A percentile compares a stretch with the other conserved stretches of the same genome.
These are phyloP conservation scores for Tragelaphus strepsiceros DNA, from an alignment of 2,113 vertebrate species.

Conservation along the genomic window DNA sequence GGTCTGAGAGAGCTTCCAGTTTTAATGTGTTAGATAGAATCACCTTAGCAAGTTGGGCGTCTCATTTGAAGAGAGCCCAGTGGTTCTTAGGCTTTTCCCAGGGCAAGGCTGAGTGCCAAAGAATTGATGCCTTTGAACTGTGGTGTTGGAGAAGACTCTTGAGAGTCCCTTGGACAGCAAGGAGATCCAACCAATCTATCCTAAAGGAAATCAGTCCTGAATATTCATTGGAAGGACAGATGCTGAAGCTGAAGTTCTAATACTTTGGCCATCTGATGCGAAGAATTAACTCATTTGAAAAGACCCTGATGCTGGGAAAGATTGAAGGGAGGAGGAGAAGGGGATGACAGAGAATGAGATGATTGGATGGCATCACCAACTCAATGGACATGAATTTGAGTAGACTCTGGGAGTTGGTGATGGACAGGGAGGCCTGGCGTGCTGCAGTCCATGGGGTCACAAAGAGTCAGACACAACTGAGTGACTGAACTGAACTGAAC, in stretches of 20 bases:
- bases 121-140: neutral
- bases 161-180: neutral
- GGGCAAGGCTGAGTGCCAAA: neutral
- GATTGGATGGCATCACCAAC: neutral
- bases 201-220: neutral
- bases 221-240: neutral
- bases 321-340: neutral
- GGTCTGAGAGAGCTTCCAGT: neutral
- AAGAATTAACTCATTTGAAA: neutral
- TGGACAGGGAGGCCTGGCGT: neutral
- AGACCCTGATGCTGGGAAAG: neutral
- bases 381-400: neutral
- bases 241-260: neutral
- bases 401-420: neutral
- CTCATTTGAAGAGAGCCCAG: neutral
- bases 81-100: neutral
- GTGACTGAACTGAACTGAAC: accelerated
- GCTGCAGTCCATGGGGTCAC: neutral
- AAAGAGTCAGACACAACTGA: neutral
- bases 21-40: neutral
- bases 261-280: neutral
- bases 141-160: neutral
- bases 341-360: neutral
- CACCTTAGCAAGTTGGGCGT: accelerated
- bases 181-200: neutral